Percentiles rank a stretch among this genome's conserved stretches.
These are phyloP conservation scores for Epistrophe eligans DNA, from an alignment of 2,888 invertebrate genomes.

Conservation along the genomic window DNA sequence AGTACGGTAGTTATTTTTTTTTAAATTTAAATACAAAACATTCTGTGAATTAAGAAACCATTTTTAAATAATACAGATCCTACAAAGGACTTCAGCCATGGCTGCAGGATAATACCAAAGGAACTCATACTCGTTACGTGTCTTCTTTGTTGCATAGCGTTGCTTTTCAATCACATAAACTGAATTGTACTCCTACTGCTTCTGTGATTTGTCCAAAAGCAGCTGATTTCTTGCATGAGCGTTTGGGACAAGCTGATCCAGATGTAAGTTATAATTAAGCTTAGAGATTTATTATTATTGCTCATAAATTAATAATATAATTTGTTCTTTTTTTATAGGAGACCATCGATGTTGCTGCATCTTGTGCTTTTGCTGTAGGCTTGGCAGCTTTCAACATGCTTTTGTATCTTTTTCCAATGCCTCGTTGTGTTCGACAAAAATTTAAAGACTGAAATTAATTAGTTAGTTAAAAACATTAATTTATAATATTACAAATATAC, in stretches of 20 bases:
- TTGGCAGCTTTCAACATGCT: conserved; percentile 93
- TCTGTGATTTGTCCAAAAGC: conserved; percentile 83
- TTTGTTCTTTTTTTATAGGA: conserved; percentile 86
- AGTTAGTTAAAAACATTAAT: background rate
- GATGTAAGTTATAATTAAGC: conserved; percentile 80
- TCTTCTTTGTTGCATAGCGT: conserved; percentile 90
- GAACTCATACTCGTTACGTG: conserved; percentile 91
- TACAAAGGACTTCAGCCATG: conserved; percentile 92
- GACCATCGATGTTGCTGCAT: conserved; percentile 90
- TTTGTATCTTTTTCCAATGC: conserved; percentile 93
- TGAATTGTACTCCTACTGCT: conserved; percentile 84
- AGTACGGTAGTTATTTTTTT: conserved; percentile 86
- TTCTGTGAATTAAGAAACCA: background rate
- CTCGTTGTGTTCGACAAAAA: conserved; percentile 93
- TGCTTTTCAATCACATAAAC: conserved; percentile 87
- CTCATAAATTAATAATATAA: background rate
- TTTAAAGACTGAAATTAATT: conserved; percentile 86
- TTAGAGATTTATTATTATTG: background rate
- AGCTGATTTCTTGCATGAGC: conserved; percentile 83
- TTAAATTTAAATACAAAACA: background rate
- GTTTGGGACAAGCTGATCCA: conserved; percentile 82
- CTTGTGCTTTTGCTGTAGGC: conserved; percentile 92
- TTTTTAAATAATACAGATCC: conserved; percentile 85
- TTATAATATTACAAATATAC: background rate
- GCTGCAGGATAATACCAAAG: conserved; percentile 91